Evolutionary conservation across 2,888 invertebrate genomes (phyloP).

Genomic region (Adela reaumurella): DNA sequence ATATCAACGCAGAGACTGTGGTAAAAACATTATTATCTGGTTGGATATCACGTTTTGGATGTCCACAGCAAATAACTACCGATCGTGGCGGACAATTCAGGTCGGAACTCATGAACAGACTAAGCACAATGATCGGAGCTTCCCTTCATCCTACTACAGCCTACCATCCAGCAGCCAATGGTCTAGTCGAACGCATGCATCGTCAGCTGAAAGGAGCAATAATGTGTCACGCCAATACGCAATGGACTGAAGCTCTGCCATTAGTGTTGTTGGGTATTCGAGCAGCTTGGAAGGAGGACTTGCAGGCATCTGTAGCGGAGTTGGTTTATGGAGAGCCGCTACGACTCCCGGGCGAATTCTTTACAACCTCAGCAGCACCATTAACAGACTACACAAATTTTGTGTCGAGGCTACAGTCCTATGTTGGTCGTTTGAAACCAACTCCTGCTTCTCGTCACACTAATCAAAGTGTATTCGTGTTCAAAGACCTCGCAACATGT

Average conservation of each 20-base stretch:
- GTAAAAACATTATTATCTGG: too few relatives aligned
- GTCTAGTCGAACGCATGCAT: constrained; percentile 15
- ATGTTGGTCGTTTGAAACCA: too few relatives aligned
- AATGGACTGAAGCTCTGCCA: constrained; percentile 17
- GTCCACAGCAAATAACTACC: too few relatives aligned
- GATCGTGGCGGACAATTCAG: constrained; percentile 21
- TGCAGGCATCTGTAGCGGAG: constrained; percentile 15
- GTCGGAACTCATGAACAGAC: constrained; percentile 11
- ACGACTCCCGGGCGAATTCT: constrained; percentile 16
- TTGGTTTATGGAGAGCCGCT: constrained; percentile 16
- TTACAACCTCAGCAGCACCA: too few relatives aligned
- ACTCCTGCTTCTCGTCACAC: too few relatives aligned
- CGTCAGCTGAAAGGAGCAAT: too few relatives aligned
- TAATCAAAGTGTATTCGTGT: too few relatives aligned
- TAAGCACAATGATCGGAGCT: constrained; percentile 10
- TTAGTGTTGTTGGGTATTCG: constrained; percentile 14
- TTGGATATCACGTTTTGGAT: too few relatives aligned
- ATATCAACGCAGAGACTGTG: too few relatives aligned
- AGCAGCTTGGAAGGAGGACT: constrained; percentile 16
- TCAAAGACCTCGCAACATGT: too few relatives aligned
- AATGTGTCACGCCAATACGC: constrained; percentile 7
- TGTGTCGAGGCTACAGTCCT: too few relatives aligned
- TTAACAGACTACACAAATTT: too few relatives aligned
- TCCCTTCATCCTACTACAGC: constrained; percentile 13
- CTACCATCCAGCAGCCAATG: constrained; percentile 15